Evolutionary conservation across 2,113 vertebrate species (phyloP), one percentile per base, ranked within the genome.

Genomic region (Sinocyclocheilus maitianheensis): DNA sequence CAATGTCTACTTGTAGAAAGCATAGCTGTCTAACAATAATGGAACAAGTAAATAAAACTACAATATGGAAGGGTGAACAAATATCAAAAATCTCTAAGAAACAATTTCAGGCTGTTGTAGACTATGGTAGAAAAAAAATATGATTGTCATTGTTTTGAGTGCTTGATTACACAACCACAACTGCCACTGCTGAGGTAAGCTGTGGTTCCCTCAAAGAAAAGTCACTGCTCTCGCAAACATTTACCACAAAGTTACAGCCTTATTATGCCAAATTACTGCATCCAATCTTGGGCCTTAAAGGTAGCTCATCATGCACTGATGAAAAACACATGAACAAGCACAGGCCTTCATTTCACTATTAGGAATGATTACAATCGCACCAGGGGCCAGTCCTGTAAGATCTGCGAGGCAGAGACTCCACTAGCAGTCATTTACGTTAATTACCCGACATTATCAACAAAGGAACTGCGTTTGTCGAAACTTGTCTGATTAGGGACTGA

Each of bases 281-380:
- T 90, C 81, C 89, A 85, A 90, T 94, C 89, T 79, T 79, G 91
- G 51, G 84, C 93, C 92, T 92, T 88, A 89, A 94, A 94, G 93
- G 94, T 95, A 95, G 95, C 93, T 94, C 93, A 91, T 92, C 87
- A 90, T 92, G 93, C 53, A 86, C 89, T 94, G 94, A 93, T 94
- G 88, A 93, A 94, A 94, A 94, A 92, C 12, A 77, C 87, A 93
- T 94, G 93, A 94, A 76, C 91, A 91, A 87, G 89, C 94, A 89
- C 89, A 93, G 94, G 93, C 89, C 89, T 93, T 94, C 92, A 94
- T 95, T 95, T 95, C 62, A 89, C 94, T 94, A 93, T 92, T 93
- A 93, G 89, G 85, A 91, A 89, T 93, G 95, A 95, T 95, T 95
- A 92, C 89, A 94, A 80, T 92, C 93, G 92, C 87, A 87, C 92